Percentiles rank a stretch among this genome's conserved stretches.
Conservation (phyloP, 1,140 invertebrate species). For the Matsumurasca onukii region DNA sequence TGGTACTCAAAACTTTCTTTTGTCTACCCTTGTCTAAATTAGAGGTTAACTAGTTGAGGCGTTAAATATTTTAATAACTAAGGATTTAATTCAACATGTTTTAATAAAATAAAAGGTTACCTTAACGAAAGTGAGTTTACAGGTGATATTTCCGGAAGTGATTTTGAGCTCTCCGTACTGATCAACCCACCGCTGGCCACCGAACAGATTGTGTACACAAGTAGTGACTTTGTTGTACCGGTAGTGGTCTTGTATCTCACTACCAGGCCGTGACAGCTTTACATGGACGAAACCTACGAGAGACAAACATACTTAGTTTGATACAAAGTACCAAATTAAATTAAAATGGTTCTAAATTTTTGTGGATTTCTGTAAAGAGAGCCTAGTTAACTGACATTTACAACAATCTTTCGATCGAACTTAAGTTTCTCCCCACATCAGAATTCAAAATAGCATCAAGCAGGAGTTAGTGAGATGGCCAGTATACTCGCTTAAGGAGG, state of each 20-base stretch:
- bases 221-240: slow-evolving; percentile 87
- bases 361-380: neutral
- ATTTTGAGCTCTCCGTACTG: slow-evolving; percentile 83
- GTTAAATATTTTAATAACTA: too few species aligned
- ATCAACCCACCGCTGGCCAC: slow-evolving; percentile 81
- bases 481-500: too few species aligned
- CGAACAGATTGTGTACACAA: slow-evolving; percentile 84
- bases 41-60: too few species aligned
- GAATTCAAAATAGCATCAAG: too few species aligned
- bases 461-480: too few species aligned
- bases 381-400: too few species aligned
- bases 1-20: too few species aligned
- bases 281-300: slow-evolving; percentile 52
- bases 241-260: slow-evolving; percentile 59
- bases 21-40: too few species aligned
- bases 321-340: neutral
- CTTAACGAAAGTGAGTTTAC: slow-evolving; percentile 82
- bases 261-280: slow-evolving; percentile 51
- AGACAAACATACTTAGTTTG: neutral
- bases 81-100: too few species aligned
- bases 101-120: slow-evolving; percentile 49
- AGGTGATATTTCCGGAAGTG: slow-evolving; percentile 61
- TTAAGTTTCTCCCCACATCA: too few species aligned
- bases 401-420: too few species aligned
- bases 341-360: neutral